These are phyloP conservation scores for Gallinago undulata DNA, from an alignment of 2,113 vertebrate genomes.

Conservation along the genomic window DNA sequence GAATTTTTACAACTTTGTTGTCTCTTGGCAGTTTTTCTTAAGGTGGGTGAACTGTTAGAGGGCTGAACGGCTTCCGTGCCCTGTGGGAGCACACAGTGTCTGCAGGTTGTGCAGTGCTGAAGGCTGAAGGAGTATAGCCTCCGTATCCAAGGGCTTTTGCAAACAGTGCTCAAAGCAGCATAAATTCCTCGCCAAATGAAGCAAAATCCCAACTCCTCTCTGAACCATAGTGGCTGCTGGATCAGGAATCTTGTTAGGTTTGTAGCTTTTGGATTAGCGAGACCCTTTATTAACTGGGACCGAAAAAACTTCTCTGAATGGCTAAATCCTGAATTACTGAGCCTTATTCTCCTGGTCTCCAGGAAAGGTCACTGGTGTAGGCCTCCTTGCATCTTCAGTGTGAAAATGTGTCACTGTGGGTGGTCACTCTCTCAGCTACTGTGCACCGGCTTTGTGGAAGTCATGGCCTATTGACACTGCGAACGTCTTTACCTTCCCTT, in stretches of 20 bases:
- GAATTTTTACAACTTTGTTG: neutral
- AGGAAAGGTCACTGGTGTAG: constrained; percentile 49
- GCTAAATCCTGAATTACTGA: constrained; percentile 55
- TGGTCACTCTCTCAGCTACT: constrained; percentile 40
- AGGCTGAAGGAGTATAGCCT: neutral
- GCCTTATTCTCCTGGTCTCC: constrained; percentile 48
- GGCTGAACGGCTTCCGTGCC: neutral
- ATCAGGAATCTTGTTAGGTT: constrained; percentile 24
- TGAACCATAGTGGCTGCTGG: neutral
- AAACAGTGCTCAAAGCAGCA: constrained; percentile 10
- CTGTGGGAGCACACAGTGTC: neutral
- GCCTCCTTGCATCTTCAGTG: constrained; percentile 43
- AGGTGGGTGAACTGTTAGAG: neutral
- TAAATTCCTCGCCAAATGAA: neutral
- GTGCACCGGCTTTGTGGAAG: constrained; percentile 20
- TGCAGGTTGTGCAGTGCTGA: neutral
- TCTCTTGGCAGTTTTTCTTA: neutral
- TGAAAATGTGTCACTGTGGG: constrained; percentile 62
- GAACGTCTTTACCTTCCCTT: constrained; percentile 43
- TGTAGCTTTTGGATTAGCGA: constrained; percentile 51
- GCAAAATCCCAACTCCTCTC: constrained; percentile 15
- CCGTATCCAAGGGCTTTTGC: neutral
- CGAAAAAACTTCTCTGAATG: constrained; percentile 36
- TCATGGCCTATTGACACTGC: constrained; percentile 44
- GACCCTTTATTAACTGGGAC: constrained; percentile 42